Evolutionary conservation across 2,113 vertebrate species (phyloP), one percentile per base, ranked within the genome.

Genomic region (Apeltes quadracus): DNA sequence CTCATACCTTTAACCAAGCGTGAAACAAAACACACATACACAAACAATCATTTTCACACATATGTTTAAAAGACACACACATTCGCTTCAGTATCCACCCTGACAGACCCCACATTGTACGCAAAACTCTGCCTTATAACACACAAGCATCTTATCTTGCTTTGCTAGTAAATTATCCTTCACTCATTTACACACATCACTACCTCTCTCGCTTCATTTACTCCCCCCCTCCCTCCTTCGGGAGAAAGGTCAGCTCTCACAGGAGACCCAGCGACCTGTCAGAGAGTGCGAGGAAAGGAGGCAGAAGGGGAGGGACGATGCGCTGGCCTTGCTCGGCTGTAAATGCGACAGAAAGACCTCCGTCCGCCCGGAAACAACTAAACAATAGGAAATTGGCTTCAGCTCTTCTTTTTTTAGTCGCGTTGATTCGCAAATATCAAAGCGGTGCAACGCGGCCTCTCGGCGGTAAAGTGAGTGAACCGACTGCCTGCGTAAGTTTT

Each of bases 181-280:
- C 76, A 74, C 65, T 79, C 78, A 81, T 84, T 88, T 82, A 75
- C 57, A 73, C 81, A 82, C 81, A 79, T 68, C 72, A 66, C 67
- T 84, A 61, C 74, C 57, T 79, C 75, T 82, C 86, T 80, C 16
- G 53, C 78, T 83, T 82, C 61, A 20, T 76, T 86, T 77, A 63
- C 79, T 63, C 64, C 55, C 74, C 54, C 50, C 27, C 80, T 72
- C 57, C 32, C 70, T 83, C 81, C 69, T 89, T 86, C 79, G 72
- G 81, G 67, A 87, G 83, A 91, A 92, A 91, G 92, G 89, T 92
- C 88, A 92, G 65, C 76, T 77, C 85, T 85, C 90, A 83, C 87
- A 87, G 84, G 80, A 89, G 87, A 89, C 79, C 41, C 79, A 76
- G 61, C 39, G 48, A 61, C 73, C 80, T 84, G 84, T 82, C 78